These are phyloP conservation scores for Lobophora halterata DNA, from an alignment of 2,888 invertebrate genomes.

Conservation along the genomic window DNA sequence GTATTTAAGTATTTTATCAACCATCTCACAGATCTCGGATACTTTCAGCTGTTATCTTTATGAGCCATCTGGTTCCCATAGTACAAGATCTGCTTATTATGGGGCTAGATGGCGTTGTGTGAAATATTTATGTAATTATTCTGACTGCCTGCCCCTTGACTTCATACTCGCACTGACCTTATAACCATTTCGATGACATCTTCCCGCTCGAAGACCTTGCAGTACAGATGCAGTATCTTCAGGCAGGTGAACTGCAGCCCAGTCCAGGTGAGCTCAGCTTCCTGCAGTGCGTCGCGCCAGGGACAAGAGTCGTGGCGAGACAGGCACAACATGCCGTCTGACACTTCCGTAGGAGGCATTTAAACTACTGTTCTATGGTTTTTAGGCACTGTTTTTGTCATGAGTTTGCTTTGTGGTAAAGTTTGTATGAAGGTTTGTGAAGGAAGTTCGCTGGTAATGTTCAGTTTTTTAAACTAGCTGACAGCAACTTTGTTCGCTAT, in stretches of 20 bases:
- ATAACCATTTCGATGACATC: conserved; percentile 89
- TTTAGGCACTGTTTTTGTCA: conserved; percentile 24
- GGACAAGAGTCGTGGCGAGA: conserved; percentile 83
- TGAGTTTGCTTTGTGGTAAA: neutral
- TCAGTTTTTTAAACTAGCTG: too few relatives aligned
- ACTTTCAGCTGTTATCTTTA: too few relatives aligned
- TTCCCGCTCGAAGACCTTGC: conserved; percentile 92
- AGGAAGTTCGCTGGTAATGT: conserved; percentile 5
- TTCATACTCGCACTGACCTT: conserved; percentile 78
- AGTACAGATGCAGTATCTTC: conserved; percentile 91
- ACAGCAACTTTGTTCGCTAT: too few relatives aligned
- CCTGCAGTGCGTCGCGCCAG: conserved; percentile 78
- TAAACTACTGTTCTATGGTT: conserved; percentile 36
- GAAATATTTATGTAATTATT: neutral
- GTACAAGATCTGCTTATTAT: too few relatives aligned
- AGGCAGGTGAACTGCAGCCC: conserved; percentile 91
- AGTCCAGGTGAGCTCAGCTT: conserved; percentile 86
- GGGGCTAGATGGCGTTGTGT: too few relatives aligned
- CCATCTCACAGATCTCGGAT: too few relatives aligned
- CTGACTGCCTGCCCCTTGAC: neutral
- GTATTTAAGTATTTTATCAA: too few relatives aligned
- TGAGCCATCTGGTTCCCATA: too few relatives aligned
- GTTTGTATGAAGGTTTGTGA: conserved; percentile 10
- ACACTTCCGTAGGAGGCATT: conserved; percentile 76
- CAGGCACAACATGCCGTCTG: conserved; percentile 82